phyloP scores from a whole-genome alignment of 2,888 invertebrate genomes.

The Euplagia quadripunctaria region DNA sequence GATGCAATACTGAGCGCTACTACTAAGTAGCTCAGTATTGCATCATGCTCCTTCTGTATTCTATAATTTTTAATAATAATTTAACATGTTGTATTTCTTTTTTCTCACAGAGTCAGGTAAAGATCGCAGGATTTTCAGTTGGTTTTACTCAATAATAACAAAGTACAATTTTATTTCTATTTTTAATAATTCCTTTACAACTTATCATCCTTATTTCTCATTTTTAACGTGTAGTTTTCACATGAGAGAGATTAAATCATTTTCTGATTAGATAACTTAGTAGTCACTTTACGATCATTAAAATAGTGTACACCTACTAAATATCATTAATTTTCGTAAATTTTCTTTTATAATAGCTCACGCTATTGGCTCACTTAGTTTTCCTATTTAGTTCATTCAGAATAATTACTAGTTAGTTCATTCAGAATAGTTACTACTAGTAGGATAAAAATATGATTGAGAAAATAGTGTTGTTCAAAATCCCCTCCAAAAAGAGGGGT shows the following conservation, averaged over 20 bases:
- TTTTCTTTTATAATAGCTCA: neutral
- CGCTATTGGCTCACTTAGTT: neutral
- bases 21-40: no score
- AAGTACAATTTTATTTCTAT: conserved; percentile 15
- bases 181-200: neutral
- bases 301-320: neutral
- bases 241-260: neutral
- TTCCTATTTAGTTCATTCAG: neutral
- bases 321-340: neutral
- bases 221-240: neutral
- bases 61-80: conserved; percentile 1
- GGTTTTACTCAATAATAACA: neutral
- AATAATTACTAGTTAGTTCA: neutral
- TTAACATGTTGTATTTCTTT: conserved; percentile 40
- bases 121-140: conserved; percentile 4
- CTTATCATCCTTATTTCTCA: neutral
- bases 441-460: neutral
- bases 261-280: neutral
- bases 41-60: no score
- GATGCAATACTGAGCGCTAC: no score
- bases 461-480: no score
- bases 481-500: no score
- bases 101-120: conserved; percentile 62
- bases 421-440: no score
- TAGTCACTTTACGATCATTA: neutral